Evolutionary conservation across 2,797 vertebrate genomes (phyloP).

Genomic region (Champsocephalus gunnari): DNA sequence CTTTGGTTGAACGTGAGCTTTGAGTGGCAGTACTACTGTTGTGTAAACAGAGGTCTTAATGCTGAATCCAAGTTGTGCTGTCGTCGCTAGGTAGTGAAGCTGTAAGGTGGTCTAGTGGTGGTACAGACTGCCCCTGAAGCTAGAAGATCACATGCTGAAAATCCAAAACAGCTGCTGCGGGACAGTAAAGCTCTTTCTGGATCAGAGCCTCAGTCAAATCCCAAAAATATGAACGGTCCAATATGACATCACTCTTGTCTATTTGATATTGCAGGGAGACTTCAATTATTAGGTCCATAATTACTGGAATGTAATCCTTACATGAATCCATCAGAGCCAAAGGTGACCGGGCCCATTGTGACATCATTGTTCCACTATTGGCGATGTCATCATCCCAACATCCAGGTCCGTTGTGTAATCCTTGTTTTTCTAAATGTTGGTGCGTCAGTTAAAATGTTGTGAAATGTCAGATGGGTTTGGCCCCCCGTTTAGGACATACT

Average conservation of each 20-base stretch:
- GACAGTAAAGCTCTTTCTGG: conserved; percentile 32
- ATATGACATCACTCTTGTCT: conserved; percentile 48
- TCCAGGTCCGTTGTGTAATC: conserved; percentile 30
- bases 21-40: conserved; percentile 52
- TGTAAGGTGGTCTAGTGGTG: conserved; percentile 36
- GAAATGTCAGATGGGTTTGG: conserved; percentile 61
- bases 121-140: conserved; percentile 20
- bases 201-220: conserved; percentile 41
- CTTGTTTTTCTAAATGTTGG: conserved; percentile 18
- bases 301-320: conserved; percentile 59
- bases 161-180: conserved; percentile 28
- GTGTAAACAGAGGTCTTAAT: conserved; percentile 56
- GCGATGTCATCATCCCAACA: conserved; percentile 25
- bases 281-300: conserved; percentile 43
- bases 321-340: conserved; percentile 44
- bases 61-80: conserved; percentile 65
- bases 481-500: conserved; percentile 93
- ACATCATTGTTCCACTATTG: conserved; percentile 43
- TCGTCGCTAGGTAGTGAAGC: conserved; percentile 46
- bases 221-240: conserved; percentile 39
- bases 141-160: conserved; percentile 44
- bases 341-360: conserved; percentile 31
- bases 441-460: conserved; percentile 44
- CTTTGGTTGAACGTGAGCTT: conserved; percentile 59
- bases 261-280: conserved; percentile 51